phyloP scores from a whole-genome alignment of 2,113 vertebrate genomes.

The Nyctibius bracteatus region DNA sequence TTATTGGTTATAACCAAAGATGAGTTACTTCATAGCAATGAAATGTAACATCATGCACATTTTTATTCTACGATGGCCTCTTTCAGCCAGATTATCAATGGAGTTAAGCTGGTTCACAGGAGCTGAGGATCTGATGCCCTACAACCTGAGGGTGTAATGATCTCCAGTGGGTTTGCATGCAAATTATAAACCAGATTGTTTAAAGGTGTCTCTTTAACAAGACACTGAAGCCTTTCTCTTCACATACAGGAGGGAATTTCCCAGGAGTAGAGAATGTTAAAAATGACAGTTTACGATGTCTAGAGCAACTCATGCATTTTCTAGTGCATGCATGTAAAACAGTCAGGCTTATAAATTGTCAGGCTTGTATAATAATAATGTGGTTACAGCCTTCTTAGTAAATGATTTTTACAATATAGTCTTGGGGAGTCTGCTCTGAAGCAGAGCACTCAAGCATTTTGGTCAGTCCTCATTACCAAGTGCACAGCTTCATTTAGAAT shows the following conservation, averaged over 20 bases:
- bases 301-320: background rate
- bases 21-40: background rate
- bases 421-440: background rate
- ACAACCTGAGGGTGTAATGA: background rate
- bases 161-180: background rate
- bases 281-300: background rate
- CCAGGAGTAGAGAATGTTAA: background rate
- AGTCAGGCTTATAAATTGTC: background rate
- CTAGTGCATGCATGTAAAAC: background rate
- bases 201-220: background rate
- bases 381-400: background rate
- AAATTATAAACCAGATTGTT: background rate
- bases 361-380: background rate
- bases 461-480: background rate
- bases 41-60: background rate
- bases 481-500: background rate
- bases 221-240: background rate
- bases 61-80: fast-evolving
- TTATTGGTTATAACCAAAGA: background rate
- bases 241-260: background rate
- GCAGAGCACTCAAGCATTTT: background rate
- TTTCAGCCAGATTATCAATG: background rate
- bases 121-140: background rate
- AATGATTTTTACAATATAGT: background rate
- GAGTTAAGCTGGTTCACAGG: background rate